Evolutionary conservation across 1,140 invertebrate genomes (phyloP).

Genomic region (Plectrocnemia conspersa): DNA sequence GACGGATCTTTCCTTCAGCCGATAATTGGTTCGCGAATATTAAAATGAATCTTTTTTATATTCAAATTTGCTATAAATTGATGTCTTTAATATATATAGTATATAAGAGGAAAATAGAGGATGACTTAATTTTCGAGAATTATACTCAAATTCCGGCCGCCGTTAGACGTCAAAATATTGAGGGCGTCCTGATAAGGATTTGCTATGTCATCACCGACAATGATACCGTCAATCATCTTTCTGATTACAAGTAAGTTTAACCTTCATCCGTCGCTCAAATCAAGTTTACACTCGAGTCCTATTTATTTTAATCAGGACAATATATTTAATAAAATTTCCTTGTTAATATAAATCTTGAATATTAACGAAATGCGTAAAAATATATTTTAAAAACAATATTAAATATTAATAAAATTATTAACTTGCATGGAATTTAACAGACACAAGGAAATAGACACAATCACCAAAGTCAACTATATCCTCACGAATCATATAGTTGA

Average conservation of each 20-base stretch:
- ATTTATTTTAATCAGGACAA: not conserved
- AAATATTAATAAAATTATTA: constrained; percentile 10
- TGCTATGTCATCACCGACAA: constrained; percentile 46
- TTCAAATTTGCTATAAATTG: too few species aligned
- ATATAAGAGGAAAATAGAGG: constrained; percentile 9
- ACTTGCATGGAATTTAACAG: constrained; percentile 37
- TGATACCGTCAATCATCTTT: constrained; percentile 50
- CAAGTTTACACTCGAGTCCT: not conserved
- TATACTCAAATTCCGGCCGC: constrained; percentile 18
- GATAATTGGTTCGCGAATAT: too few species aligned
- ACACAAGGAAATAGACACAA: constrained; percentile 53
- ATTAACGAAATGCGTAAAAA: not conserved
- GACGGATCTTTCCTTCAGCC: not conserved
- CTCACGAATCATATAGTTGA: constrained; percentile 48
- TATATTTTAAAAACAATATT: constrained; percentile 1
- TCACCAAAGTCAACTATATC: constrained; percentile 55
- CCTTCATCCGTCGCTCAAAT: not conserved
- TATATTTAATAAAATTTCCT: not conserved
- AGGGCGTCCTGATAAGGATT: constrained; percentile 9
- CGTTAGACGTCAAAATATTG: constrained; percentile 44
- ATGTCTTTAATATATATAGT: too few species aligned
- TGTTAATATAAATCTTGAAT: not conserved
- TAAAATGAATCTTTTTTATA: too few species aligned
- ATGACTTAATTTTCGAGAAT: not conserved
- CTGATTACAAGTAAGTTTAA: constrained; percentile 43